Evolutionary conservation across 2,113 vertebrate species (phyloP).

Genomic region (human (Homo sapiens)): DNA sequence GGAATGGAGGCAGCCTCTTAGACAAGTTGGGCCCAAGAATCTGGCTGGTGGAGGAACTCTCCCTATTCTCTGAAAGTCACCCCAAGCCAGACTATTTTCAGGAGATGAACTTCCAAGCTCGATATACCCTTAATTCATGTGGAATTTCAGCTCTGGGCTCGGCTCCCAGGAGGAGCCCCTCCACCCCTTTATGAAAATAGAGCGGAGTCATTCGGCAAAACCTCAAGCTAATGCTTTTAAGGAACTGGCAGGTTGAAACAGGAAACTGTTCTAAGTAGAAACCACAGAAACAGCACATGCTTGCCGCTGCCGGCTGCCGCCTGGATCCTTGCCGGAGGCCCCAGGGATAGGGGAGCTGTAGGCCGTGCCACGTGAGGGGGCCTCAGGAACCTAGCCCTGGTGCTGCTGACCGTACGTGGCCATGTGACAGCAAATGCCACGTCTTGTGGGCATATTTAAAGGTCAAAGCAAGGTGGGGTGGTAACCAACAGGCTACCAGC

Average conservation of each 20-base stretch:
- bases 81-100: neutral
- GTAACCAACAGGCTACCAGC: neutral
- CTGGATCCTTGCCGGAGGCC: neutral
- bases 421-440: neutral
- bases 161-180: slow-evolving; percentile 62
- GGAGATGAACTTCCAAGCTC: neutral
- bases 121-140: slow-evolving; percentile 49
- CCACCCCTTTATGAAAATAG: slow-evolving; percentile 71
- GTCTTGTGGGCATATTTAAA: neutral
- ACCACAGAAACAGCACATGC: slow-evolving; percentile 67
- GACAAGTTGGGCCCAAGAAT: neutral
- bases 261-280: slow-evolving; percentile 70
- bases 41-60: neutral
- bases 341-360: neutral
- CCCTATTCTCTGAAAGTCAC: neutral
- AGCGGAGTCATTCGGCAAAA: slow-evolving; percentile 61
- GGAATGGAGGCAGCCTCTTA: neutral
- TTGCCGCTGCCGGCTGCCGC: neutral
- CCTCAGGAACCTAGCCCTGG: neutral
- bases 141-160: slow-evolving; percentile 62
- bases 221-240: slow-evolving; percentile 74
- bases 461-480: neutral
- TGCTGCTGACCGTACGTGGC: neutral
- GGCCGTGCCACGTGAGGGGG: slow-evolving; percentile 1
- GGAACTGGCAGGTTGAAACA: slow-evolving; percentile 72